Evolutionary conservation across 2,888 invertebrate species (phyloP), one percentile per base, ranked within the genome.

Genomic region (Lithophane leautieri): DNA sequence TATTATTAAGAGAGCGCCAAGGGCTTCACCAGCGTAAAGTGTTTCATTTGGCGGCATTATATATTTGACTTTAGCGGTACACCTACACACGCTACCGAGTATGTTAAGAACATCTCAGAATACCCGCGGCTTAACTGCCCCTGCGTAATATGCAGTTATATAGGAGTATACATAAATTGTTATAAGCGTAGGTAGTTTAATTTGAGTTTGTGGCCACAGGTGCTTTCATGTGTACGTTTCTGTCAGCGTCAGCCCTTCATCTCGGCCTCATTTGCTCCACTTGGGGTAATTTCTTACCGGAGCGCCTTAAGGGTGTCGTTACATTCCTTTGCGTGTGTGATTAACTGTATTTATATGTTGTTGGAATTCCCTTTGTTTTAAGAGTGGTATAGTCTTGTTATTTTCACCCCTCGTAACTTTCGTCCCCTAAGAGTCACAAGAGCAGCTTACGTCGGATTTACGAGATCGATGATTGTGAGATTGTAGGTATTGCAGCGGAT

Each of bases 391-490:
- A 90, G 91, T 91, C 91, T 89, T 93, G 91, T 92, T 92, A 91
- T 92, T 91, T 88, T 87, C 91, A 81, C 88, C 90, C 88, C 88
- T 89, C 85, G 73, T 82, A 85, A 84, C 87, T 89, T 89, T 81
- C 87, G 86, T 86, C 88, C 86, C 90, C 86, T 88, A 86, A 89
- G 88, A 90, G 90, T 91, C 91, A 92, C 91, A 90, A 92, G 91
- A 91, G 91, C 90, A 89, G 89, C 92, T 92, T 93, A 94, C 91
- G 94, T 91, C 91, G 91, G 93, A 92, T 94, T 95, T 93, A 91
- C 90, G 89, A 89, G 93, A 93, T 92, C 94, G 93, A 94, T 94
- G 92, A 91, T 90, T 91, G 90, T 85, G 88, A 87, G 90, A 90
- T 85, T 87, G 86, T 86, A 86, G 79, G 84, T 88, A 87, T 89